Evolutionary conservation across 2,797 vertebrate species (phyloP).

Genomic region (Galago senegalensis): DNA sequence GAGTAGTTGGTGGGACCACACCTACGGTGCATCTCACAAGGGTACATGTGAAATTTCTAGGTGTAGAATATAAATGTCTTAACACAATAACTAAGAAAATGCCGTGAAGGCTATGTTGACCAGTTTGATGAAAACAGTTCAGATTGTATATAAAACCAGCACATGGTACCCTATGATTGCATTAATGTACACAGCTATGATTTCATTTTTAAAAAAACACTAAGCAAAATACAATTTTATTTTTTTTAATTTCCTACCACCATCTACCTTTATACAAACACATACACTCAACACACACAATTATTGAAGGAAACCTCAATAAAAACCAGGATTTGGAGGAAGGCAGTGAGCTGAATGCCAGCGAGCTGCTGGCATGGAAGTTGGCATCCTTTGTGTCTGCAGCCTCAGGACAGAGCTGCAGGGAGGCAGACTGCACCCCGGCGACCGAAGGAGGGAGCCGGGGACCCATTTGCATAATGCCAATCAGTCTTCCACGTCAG

Average conservation of each 20-base stretch:
- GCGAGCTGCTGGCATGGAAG: not conserved
- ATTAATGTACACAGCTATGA: no score
- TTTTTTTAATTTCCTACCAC: not conserved
- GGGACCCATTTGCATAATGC: conserved; percentile 73
- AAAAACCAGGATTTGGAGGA: conserved; percentile 15
- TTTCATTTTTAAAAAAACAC: not conserved
- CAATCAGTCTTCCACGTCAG: conserved; percentile 70
- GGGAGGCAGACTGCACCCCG: conserved; percentile 32
- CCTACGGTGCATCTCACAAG: no score
- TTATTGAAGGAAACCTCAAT: conserved; percentile 36
- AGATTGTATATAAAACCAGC: no score
- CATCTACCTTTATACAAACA: not conserved
- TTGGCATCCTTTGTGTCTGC: conserved; percentile 39
- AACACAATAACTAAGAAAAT: no score
- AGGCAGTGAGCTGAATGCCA: not conserved
- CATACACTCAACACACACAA: not conserved
- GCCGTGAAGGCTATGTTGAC: no score
- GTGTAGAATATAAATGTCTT: no score
- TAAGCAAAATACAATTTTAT: not conserved
- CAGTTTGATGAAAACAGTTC: no score
- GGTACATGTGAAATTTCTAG: no score
- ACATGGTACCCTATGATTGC: no score
- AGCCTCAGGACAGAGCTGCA: not conserved
- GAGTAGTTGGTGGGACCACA: no score
- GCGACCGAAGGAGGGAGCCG: not conserved